Evolutionary conservation across 2,888 invertebrate species (phyloP).

Genomic region (Amorpha juglandis): DNA sequence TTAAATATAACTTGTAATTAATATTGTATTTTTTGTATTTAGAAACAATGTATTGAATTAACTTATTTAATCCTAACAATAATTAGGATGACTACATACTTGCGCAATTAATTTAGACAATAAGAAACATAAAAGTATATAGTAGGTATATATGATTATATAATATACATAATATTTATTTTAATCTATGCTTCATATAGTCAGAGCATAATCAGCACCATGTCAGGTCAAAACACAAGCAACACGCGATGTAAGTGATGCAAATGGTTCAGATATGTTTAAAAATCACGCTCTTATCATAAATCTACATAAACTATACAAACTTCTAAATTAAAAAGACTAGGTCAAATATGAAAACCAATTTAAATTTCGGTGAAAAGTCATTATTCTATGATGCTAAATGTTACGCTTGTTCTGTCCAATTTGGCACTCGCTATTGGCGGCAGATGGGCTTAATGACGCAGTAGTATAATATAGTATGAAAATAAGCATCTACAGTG

Average conservation of each 20-base stretch:
- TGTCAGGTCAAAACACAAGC: not conserved
- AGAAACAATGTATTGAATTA: too few relatives aligned
- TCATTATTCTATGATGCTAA: not conserved
- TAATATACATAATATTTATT: not conserved
- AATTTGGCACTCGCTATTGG: not conserved
- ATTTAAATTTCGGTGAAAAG: not conserved
- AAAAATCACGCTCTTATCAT: not conserved
- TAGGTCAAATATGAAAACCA: conserved; percentile 1
- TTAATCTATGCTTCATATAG: not conserved
- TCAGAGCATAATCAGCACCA: not conserved
- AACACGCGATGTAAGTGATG: not conserved
- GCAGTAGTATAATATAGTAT: too few relatives aligned
- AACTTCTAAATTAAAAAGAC: not conserved
- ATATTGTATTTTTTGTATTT: too few relatives aligned
- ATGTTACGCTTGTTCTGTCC: not conserved
- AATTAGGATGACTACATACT: too few relatives aligned
- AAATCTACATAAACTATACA: not conserved
- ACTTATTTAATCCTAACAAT: too few relatives aligned
- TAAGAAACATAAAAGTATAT: too few relatives aligned
- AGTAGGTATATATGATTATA: not conserved
- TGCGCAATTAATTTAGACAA: too few relatives aligned
- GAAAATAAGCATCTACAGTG: not conserved
- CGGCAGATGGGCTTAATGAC: conserved; percentile 11
- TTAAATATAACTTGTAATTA: too few relatives aligned
- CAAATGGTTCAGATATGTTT: not conserved